Conservation (phyloP, 2,113 vertebrate genomes). For the Megaptera novaeangliae region DNA sequence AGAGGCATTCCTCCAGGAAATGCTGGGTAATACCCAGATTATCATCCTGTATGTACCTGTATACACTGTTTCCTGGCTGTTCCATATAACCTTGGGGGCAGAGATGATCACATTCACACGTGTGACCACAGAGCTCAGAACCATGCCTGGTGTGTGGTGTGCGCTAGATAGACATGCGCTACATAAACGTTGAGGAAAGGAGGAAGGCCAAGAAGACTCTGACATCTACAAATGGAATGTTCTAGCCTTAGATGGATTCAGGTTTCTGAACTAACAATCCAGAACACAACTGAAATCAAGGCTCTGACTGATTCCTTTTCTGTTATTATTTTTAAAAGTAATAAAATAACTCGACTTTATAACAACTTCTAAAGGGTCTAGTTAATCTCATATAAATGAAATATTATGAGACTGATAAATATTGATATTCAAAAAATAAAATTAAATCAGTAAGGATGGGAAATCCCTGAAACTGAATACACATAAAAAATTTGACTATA, state of each 20-base stretch:
- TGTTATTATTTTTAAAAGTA: not conserved
- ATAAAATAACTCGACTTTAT: not conserved
- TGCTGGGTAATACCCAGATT: not conserved
- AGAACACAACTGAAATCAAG: constrained; percentile 4
- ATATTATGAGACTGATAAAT: not conserved
- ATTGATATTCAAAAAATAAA: not conserved
- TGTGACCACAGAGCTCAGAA: not conserved
- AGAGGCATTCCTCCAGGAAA: not conserved
- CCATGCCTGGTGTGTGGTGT: not conserved
- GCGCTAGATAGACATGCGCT: no score
- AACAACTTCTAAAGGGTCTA: not conserved
- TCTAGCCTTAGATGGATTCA: not conserved
- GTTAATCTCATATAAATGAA: not conserved
- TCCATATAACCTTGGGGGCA: not conserved
- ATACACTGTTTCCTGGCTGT: not conserved
- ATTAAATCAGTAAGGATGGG: not conserved
- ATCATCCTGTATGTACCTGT: not conserved
- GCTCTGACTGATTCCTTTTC: not conserved
- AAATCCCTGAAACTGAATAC: not conserved
- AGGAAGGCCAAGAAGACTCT: not conserved
- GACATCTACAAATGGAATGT: not conserved
- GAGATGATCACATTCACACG: not conserved
- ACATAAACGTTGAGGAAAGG: not conserved
- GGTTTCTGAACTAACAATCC: not conserved
- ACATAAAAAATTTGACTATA: not conserved